phyloP scores from a whole-genome alignment of 2,888 invertebrate species.

The Caenorhabditis japonica region DNA sequence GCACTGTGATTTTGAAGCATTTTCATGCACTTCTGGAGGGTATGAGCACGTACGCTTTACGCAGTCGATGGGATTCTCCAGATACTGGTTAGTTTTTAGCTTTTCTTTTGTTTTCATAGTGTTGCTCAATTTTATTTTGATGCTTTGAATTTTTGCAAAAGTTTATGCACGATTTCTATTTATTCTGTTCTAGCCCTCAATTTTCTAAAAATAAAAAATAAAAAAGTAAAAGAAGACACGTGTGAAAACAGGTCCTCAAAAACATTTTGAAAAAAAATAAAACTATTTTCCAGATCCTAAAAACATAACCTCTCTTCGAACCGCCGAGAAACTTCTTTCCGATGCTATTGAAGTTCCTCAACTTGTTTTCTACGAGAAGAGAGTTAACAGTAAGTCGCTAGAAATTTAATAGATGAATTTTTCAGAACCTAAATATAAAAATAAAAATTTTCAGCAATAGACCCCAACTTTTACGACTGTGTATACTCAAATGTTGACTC shows the following conservation, averaged over 20 bases:
- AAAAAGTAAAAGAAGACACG: too few relatives aligned
- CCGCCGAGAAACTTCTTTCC: conserved; percentile 47
- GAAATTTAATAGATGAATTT: background rate
- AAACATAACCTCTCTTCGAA: conserved; percentile 49
- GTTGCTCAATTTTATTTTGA: background rate
- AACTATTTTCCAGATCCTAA: conserved; percentile 32
- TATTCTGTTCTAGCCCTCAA: too few relatives aligned
- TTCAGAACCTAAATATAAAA: conserved; percentile 43
- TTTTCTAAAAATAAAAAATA: too few relatives aligned
- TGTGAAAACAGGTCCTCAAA: too few relatives aligned
- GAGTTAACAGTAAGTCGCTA: conserved; percentile 44
- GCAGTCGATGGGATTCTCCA: conserved; percentile 53
- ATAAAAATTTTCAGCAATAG: conserved; percentile 59
- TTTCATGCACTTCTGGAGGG: conserved; percentile 28
- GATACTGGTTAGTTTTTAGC: conserved; percentile 29
- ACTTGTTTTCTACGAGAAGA: conserved; percentile 39
- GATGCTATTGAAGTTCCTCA: conserved; percentile 48
- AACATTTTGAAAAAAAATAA: too few relatives aligned
- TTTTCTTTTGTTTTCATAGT: background rate
- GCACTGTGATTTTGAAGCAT: conserved; percentile 21
- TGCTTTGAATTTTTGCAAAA: too few relatives aligned
- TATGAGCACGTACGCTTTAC: conserved; percentile 35
- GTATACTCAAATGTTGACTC: conserved; percentile 59
- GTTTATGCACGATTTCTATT: too few relatives aligned
- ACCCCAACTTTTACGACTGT: conserved; percentile 66